phyloP scores from a whole-genome alignment of 2,888 invertebrate species.

The Griposia aprilina region DNA sequence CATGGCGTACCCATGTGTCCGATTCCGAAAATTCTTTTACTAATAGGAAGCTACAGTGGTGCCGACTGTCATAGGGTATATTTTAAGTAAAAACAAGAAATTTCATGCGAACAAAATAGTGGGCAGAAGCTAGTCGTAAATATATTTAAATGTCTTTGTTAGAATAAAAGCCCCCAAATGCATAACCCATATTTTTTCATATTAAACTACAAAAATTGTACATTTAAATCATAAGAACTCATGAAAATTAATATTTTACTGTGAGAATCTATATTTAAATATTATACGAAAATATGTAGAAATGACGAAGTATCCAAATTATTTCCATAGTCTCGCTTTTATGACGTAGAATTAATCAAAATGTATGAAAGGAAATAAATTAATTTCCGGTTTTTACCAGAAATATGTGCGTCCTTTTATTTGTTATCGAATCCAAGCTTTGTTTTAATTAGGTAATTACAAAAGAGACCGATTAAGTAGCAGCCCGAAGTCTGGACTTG shows the following conservation, averaged over 20 bases:
- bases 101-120: too few relatives aligned
- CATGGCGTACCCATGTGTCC: too few relatives aligned
- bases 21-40: neutral
- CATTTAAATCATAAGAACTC: slow-evolving; percentile 1
- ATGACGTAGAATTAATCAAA: slow-evolving; percentile 33
- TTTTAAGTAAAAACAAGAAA: too few relatives aligned
- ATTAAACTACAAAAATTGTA: neutral
- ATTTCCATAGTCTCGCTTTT: slow-evolving; percentile 23
- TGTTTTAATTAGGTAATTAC: neutral
- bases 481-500: too few relatives aligned
- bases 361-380: neutral
- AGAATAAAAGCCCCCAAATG: neutral
- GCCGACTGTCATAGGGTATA: too few relatives aligned
- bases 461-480: neutral
- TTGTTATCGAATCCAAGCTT: neutral
- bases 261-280: slow-evolving; percentile 22
- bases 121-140: too few relatives aligned
- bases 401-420: neutral
- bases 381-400: neutral
- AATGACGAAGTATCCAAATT: slow-evolving; percentile 38
- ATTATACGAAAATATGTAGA: slow-evolving; percentile 36
- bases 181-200: neutral
- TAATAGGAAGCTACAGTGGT: neutral
- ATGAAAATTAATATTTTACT: slow-evolving; percentile 11
- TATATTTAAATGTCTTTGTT: too few relatives aligned